Base-by-base conservation (phyloP, 2,113 vertebrate genomes). In the Tragelaphus strepsiceros region DNA sequence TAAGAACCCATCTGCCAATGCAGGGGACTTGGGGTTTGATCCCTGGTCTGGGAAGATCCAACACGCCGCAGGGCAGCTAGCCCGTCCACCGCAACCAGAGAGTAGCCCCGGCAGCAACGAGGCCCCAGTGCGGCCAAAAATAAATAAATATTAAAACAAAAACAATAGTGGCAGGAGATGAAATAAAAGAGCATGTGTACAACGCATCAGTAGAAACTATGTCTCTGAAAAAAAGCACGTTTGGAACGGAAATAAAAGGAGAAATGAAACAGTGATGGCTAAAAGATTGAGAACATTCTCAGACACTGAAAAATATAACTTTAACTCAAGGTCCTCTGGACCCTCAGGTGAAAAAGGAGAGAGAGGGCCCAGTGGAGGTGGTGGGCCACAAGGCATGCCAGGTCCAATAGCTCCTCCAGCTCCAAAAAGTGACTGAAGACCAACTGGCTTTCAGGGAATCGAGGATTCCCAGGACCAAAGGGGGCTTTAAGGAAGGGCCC, bases 201-300 rank as follows among this genome's bases (percentile, higher is more conserved):
- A 98, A 96, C 4, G 28, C 32, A 26, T 94, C 91, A 97, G 94
- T 97, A 97, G 67, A 81, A 91, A 54, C 94, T 95, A 53, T 51
- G 67, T 94, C 78, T 77, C 19, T 92, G 91, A 84, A 24, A 89
- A 9, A 98, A 99, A 88, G 81, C 98, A 1, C 98, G 98, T 96
- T 97, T 99, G 32, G 98, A 99, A 95, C 90, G 35, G 98, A 99
- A 99, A 98, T 99, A 98, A 99, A 98, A 97, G 98, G 98, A n/a
- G 98, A 99, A 98, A 98, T 99, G 62, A 99, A 99, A 93, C 97
- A 99, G 98, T 97, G 99, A 99, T 28, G 98, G n/a, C 98, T 99
- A 82, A 99, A 99, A 95, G 98, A 99, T 51, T 99, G 99, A 99
- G 99, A 99, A 96, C 98, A 99, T 86, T 99, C 98, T 39, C 53